These are phyloP conservation scores for Piliocolobus tephrosceles DNA, from an alignment of 2,113 vertebrate species.

Conservation along the genomic window DNA sequence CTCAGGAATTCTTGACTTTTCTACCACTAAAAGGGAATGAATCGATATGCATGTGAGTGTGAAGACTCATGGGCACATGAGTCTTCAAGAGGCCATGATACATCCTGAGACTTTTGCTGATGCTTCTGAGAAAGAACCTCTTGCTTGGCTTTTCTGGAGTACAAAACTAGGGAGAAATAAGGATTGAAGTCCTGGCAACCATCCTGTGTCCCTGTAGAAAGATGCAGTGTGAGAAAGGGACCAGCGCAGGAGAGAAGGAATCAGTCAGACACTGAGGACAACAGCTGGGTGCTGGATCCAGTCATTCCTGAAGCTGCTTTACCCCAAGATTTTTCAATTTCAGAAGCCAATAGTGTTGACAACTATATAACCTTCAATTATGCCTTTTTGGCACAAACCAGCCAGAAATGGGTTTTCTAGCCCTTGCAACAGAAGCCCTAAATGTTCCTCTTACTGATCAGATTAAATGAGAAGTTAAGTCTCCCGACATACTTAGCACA, in stretches of 20 bases:
- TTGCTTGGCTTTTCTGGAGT: not conserved
- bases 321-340: not conserved
- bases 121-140: not conserved
- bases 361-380: not conserved
- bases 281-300: not conserved
- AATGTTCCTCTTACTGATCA: accelerated
- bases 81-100: not conserved
- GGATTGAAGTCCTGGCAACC: not conserved
- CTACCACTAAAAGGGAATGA: not conserved
- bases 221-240: not conserved
- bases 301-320: not conserved
- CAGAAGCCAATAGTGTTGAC: not conserved
- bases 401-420: not conserved
- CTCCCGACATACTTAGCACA: not conserved
- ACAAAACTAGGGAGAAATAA: not conserved
- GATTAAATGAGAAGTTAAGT: not conserved
- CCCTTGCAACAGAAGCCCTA: not conserved
- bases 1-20: not conserved
- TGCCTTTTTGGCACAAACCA: not conserved
- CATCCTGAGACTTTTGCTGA: not conserved
- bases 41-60: not conserved
- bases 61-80: not conserved
- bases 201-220: not conserved
- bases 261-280: not conserved
- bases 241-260: not conserved